Evolutionary conservation across 2,888 invertebrate genomes (phyloP), one percentile per base, ranked within the genome.

Genomic region (Agrochola litura): DNA sequence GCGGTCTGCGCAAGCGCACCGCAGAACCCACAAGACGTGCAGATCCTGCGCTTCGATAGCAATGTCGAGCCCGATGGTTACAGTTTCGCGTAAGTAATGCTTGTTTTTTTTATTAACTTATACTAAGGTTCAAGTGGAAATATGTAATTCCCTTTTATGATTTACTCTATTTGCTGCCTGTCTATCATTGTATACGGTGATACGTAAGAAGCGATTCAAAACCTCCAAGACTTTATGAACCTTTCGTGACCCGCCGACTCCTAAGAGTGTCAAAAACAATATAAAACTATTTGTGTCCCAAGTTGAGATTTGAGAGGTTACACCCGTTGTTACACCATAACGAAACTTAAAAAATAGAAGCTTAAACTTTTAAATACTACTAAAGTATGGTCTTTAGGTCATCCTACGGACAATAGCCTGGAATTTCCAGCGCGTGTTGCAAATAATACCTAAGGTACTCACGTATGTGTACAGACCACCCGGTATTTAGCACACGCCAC

Each of bases 61-160:
- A 97, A 97, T 89, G 97, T 97, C 56, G 97, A 97, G 75, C 92
- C 97, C 71, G 97, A 97, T 83, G 97, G 97, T 88, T 98, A 98
- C 92, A 97, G 97, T 89, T 98, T 97, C 91, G 97, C 97, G 97
- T 97, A 95, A 97, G 97, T 88, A 22, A 46, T 49, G 56, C 58
- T 68, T 14, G 54, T 41, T 3, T 66, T 30, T 37, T 54, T 43
- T 16, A n/a, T 37, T 12, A 25, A 49, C 19, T 49, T 49, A 69
- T 19, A 52, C 22, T 56, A 25, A 6, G 12, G 6, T 22, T 52
- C 22, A 52, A 25, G 16, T 6, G 6, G 9, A 54, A 22, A 54
- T 54, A 10, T 54, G 9, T 54, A 54, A 22, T 9, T 54, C 9
- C 54, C 22, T 22, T 22, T 54, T 54, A n/a, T n/a, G 10, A n/a